Evolutionary conservation across 2,888 invertebrate species (phyloP).

Genomic region (Octodonta nipae): DNA sequence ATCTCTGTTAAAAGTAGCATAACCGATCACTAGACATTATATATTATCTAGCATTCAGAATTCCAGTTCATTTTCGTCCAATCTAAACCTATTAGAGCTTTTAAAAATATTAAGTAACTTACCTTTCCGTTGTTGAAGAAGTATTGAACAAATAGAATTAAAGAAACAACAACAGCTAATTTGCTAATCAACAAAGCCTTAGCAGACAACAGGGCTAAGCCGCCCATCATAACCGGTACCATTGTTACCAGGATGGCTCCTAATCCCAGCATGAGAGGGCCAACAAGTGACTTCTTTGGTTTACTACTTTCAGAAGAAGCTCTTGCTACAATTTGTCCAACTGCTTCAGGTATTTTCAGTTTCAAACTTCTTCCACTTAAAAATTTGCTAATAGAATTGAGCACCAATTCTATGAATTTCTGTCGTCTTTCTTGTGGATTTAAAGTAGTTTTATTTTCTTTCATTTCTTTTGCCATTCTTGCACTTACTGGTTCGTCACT

Average conservation of each 20-base stretch:
- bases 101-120: too few relatives aligned
- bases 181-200: constrained; percentile 70
- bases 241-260: constrained; percentile 61
- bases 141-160: constrained; percentile 45
- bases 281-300: constrained; percentile 52
- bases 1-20: too few relatives aligned
- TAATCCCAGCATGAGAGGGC: constrained; percentile 52
- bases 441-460: constrained; percentile 16
- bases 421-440: constrained; percentile 40
- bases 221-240: constrained; percentile 55
- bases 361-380: constrained; percentile 50
- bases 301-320: constrained; percentile 58
- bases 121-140: constrained; percentile 25
- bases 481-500: neutral
- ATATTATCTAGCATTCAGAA: too few relatives aligned
- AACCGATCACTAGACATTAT: too few relatives aligned
- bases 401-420: constrained; percentile 42
- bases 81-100: too few relatives aligned
- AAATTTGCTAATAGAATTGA: constrained; percentile 44
- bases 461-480: constrained; percentile 14
- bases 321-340: constrained; percentile 46
- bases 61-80: too few relatives aligned
- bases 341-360: constrained; percentile 54
- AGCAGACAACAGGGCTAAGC: constrained; percentile 55
- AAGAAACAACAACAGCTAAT: constrained; percentile 60